A percentile compares a stretch with the other conserved stretches of the same genome.
Evolutionary conservation across 2,888 invertebrate species (phyloP).

Genomic region (Heliconius ethilla): DNA sequence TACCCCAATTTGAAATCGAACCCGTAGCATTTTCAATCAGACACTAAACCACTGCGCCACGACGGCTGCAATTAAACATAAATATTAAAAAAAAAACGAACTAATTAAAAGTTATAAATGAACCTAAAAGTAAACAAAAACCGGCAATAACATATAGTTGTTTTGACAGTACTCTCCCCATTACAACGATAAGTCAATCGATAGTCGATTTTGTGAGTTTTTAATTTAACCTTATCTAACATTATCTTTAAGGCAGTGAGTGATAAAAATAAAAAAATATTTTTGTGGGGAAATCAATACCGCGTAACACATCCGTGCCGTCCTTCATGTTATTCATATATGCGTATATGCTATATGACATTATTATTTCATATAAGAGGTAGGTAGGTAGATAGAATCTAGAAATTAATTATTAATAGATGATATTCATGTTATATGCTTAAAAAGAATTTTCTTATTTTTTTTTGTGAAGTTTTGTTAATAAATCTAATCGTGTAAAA

Average conservation of each 20-base stretch:
- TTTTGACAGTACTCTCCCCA: conserved; percentile 10
- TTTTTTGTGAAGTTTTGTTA: no score
- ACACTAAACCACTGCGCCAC: no score
- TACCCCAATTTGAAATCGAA: no score
- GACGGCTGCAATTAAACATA: no score
- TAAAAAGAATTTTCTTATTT: no score
- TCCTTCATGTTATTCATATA: conserved; percentile 35
- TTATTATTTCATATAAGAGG: conserved; percentile 3
- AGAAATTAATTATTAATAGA: no score
- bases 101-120: background rate
- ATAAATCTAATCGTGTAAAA: no score
- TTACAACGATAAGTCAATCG: conserved; percentile 48
- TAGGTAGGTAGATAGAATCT: no score
- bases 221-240: conserved; percentile 70
- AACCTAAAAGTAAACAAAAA: background rate
- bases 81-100: background rate
- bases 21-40: no score
- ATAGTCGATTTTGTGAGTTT: conserved; percentile 64
- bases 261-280: conserved; percentile 65
- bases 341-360: conserved; percentile 6
- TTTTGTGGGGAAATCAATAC: conserved; percentile 72
- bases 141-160: background rate
- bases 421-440: no score
- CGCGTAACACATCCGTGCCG: conserved; percentile 37
- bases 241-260: conserved; percentile 65